Evolutionary conservation across 35 echinoderm and acorn worm species (phyloP).

Genomic region (Amphiura filiformis): DNA sequence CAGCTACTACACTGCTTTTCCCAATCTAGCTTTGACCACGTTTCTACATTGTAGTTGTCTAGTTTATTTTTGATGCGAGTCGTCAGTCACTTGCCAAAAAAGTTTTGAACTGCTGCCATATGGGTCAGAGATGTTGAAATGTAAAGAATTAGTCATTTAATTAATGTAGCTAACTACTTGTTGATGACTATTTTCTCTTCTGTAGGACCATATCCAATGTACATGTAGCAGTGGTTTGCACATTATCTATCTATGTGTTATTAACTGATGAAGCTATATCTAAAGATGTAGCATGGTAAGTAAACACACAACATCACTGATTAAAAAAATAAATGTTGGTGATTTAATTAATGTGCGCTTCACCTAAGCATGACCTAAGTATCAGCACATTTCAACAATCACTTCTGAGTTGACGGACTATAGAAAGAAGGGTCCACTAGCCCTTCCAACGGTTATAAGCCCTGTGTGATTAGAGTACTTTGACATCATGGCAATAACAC

Average conservation of each 20-base stretch:
- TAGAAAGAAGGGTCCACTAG: no score
- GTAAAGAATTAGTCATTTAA: neutral
- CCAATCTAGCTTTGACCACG: neutral
- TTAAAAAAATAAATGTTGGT: no score
- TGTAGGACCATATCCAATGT: conserved; percentile 8
- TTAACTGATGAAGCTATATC: conserved; percentile 20
- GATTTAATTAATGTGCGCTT: no score
- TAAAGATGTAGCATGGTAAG: conserved; percentile 52
- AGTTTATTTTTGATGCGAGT: neutral
- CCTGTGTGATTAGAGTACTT: no score
- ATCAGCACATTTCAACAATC: no score
- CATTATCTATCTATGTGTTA: conserved; percentile 25
- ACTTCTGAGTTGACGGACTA: no score
- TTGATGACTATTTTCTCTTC: neutral
- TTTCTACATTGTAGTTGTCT: neutral
- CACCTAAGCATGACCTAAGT: no score
- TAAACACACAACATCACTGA: no score
- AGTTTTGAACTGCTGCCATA: neutral
- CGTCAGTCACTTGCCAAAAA: neutral
- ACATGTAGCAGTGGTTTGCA: conserved; percentile 4
- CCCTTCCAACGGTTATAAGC: no score
- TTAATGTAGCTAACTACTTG: neutral
- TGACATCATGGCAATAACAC: no score
- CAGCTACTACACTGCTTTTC: neutral
- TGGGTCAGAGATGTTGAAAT: neutral